These are phyloP conservation scores for Amorpha juglandis DNA, from an alignment of 2,888 invertebrate species.

Conservation along the genomic window DNA sequence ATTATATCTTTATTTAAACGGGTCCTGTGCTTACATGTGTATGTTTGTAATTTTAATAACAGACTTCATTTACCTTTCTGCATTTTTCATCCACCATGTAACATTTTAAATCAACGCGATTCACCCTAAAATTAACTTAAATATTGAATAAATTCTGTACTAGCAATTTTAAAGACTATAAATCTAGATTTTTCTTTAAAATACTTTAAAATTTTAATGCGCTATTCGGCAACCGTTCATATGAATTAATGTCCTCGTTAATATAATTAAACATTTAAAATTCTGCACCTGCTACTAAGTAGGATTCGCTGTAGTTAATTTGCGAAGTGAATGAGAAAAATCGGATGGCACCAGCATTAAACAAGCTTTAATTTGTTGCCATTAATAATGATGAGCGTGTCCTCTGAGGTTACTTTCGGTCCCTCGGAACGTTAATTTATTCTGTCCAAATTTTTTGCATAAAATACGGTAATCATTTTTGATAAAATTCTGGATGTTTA, in stretches of 20 bases:
- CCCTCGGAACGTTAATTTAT: slow-evolving; percentile 33
- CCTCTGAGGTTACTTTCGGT: slow-evolving; percentile 47
- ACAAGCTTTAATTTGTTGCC: slow-evolving; percentile 75
- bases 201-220: not conserved
- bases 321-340: slow-evolving; percentile 72
- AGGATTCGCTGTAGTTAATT: slow-evolving; percentile 77
- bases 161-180: slow-evolving; percentile 1
- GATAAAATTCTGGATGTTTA: not conserved
- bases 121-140: not conserved
- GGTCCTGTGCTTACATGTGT: too few species aligned
- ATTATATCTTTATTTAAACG: too few species aligned
- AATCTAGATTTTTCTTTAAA: not conserved
- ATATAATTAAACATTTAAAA: slow-evolving; percentile 55
- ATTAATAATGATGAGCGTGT: slow-evolving; percentile 77
- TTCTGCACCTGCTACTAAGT: slow-evolving; percentile 62
- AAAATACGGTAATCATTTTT: not conserved
- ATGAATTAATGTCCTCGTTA: slow-evolving; percentile 30
- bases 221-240: slow-evolving; percentile 31
- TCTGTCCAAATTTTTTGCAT: slow-evolving; percentile 2
- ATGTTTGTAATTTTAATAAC: too few species aligned
- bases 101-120: not conserved
- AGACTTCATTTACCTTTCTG: too few species aligned
- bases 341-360: slow-evolving; percentile 57
- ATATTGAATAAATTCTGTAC: not conserved
- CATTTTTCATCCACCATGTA: too few species aligned